A percentile compares a stretch with the other conserved stretches of the same genome.
phyloP scores from a whole-genome alignment of 2,797 vertebrate species.

The Picus viridis region DNA sequence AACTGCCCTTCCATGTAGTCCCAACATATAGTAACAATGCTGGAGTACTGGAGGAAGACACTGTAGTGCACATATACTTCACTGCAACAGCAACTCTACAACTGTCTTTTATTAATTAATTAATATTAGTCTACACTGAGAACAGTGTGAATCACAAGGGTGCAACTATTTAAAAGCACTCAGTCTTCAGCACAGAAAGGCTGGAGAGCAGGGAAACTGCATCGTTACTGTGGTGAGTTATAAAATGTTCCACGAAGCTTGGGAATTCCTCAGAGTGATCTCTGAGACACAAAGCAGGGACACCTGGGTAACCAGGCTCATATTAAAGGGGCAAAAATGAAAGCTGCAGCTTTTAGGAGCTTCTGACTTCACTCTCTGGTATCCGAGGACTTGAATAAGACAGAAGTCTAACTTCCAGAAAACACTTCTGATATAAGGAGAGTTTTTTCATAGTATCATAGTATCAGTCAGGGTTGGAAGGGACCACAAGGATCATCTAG shows the following conservation, averaged over 20 bases:
- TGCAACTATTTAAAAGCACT: background rate
- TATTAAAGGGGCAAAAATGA: background rate
- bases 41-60: background rate
- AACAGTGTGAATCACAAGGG: background rate
- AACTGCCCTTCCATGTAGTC: background rate
- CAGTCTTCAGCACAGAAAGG: background rate
- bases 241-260: background rate
- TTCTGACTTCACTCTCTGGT: background rate
- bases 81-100: background rate
- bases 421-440: background rate
- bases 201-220: background rate
- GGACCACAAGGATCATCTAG: too few species aligned
- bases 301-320: background rate
- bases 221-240: background rate
- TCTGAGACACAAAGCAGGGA: background rate
- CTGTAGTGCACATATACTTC: fast-evolving
- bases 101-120: background rate
- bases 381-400: background rate
- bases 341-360: background rate
- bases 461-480: too few species aligned
- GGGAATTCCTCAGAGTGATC: background rate
- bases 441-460: too few species aligned
- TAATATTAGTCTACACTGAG: background rate
- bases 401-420: background rate
- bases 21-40: background rate